Evolutionary conservation across 2,113 vertebrate genomes (phyloP).

Genomic region (Xiphorhynchus elegans): DNA sequence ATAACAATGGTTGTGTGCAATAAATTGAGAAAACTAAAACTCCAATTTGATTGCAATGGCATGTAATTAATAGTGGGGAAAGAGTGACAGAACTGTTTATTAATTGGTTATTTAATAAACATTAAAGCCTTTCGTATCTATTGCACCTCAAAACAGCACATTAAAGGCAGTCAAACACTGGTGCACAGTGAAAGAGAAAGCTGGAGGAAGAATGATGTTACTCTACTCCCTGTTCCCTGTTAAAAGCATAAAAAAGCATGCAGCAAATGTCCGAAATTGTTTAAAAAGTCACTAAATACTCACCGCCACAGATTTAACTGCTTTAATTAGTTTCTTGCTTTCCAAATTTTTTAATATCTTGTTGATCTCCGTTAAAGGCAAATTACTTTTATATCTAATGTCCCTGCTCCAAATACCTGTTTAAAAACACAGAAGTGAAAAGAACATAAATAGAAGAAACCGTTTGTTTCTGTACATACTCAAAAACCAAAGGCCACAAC

Average conservation of each 20-base stretch:
- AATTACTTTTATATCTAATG: conserved; percentile 96
- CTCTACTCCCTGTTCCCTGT: not conserved
- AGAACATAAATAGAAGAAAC: not conserved
- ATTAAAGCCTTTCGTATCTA: not conserved
- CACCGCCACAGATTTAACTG: conserved; percentile 98
- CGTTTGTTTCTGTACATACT: not conserved
- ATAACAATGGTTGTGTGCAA: not conserved
- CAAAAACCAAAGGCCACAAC: not conserved
- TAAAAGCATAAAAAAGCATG: not conserved
- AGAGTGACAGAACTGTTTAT: not conserved
- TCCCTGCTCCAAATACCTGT: conserved; percentile 98
- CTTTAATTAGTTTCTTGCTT: conserved; percentile 99
- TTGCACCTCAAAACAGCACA: not conserved
- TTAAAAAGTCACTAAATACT: conserved; percentile 65
- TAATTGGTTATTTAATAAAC: not conserved
- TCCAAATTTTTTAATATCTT: conserved; percentile 99
- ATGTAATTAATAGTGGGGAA: not conserved
- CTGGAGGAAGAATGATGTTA: not conserved
- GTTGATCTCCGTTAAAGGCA: conserved; percentile 97
- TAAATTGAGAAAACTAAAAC: not conserved
- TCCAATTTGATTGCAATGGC: not conserved
- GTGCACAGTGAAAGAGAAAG: not conserved
- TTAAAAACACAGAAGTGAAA: not conserved
- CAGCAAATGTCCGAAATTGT: not conserved
- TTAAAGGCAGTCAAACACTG: not conserved